Evolutionary conservation across 2,113 vertebrate genomes (phyloP), one percentile per base, ranked within the genome.

Genomic region (Myanophis thanlyinensis): DNA sequence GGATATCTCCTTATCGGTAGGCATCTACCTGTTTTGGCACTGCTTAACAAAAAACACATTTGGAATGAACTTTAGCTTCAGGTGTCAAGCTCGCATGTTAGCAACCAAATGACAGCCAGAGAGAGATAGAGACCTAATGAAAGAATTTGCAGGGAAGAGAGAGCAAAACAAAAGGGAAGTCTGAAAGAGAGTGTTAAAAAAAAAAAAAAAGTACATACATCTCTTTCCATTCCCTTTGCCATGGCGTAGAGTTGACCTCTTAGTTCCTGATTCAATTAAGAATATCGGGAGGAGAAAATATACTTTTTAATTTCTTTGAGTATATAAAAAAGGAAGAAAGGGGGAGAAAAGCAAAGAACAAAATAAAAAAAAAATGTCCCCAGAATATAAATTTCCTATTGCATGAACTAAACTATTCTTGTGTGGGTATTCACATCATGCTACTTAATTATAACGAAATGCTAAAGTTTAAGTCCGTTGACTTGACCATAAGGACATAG

Each of bases 191-290:
- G 56, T 73, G 49, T 91, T n/a, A n/a, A n/a, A n/a, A n/a, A n/a
- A n/a, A n/a, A n/a, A n/a, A 95, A 91, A 73, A 95, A 92, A 44
- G 73, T n/a, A 80, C 18, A 44, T 44, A 23, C 18, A 80, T 22
- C 73, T 80, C 18, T 44, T 22, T 85, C 92, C 44, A 62, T 49
- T 35, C 95, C 93, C 97, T 91, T 97, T 98, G 96, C 97, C 95
- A 2, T 0, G 91, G 87, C 44, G 95, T 94, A 84, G 96, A 80
- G 97, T 97, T 97, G 96, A 94, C 94, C 94, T 96, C 95, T 93
- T 95, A 96, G 97, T 97, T 97, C 97, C 96, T 96, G 97, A 97
- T 97, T 94, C 94, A 91, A 93, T 87, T 97, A 96, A 97, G 97
- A 97, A 97, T 12, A 59, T 90, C 93, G 92, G 89, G 92, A 94